These are phyloP conservation scores for Scomber scombrus DNA, from an alignment of 2,113 vertebrate species.

Conservation along the genomic window DNA sequence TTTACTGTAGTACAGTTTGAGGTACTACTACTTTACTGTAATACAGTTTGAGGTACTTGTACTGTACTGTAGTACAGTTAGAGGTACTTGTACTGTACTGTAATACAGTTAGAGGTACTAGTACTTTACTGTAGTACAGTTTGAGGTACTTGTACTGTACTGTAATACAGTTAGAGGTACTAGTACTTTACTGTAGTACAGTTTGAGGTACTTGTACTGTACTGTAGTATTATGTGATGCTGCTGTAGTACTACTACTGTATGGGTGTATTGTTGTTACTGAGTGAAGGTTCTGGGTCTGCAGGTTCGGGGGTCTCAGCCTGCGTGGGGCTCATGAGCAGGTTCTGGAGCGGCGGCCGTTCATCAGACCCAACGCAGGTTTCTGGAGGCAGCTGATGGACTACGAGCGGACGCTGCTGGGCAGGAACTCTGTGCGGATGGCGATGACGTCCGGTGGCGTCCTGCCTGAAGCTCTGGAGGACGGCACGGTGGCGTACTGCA, in stretches of 20 bases:
- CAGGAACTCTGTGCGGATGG: slow-evolving; percentile 75
- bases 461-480: slow-evolving; percentile 53
- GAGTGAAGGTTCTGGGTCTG: background rate
- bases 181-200: too few species aligned
- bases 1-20: too few species aligned
- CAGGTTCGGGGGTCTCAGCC: slow-evolving; percentile 74
- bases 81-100: too few species aligned
- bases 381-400: slow-evolving; percentile 87
- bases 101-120: too few species aligned
- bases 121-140: too few species aligned
- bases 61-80: too few species aligned
- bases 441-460: slow-evolving; percentile 44
- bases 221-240: too few species aligned
- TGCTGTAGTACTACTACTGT: background rate
- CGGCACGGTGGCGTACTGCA: background rate
- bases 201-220: too few species aligned
- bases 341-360: slow-evolving; percentile 76
- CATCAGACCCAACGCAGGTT: slow-evolving; percentile 81
- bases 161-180: too few species aligned
- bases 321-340: slow-evolving; percentile 73
- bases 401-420: slow-evolving; percentile 79
- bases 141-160: too few species aligned
- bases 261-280: background rate
- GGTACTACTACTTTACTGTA: too few species aligned
- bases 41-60: too few species aligned